A percentile compares a stretch with the other conserved stretches of the same genome.
Conservation (phyloP, 1,140 invertebrate species). For the Globodera rostochiensis region DNA sequence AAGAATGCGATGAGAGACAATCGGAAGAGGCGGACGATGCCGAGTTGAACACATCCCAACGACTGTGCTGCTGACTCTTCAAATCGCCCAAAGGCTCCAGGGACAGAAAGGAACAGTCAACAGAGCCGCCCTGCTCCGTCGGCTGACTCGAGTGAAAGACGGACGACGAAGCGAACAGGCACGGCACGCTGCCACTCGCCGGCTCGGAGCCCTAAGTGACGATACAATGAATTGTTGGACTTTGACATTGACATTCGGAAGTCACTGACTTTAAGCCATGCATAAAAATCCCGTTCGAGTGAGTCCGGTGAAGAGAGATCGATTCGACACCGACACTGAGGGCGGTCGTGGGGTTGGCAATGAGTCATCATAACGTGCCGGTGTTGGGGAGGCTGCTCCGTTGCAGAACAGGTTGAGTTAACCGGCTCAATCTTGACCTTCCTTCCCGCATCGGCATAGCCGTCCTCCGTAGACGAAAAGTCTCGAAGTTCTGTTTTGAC, state of each 20-base stretch:
- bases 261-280: conserved; percentile 59
- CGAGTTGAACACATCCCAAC: conserved; percentile 5
- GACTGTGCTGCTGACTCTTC: neutral
- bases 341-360: neutral
- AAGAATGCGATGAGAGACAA: neutral
- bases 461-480: neutral
- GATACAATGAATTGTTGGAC: neutral
- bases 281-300: conserved; percentile 61
- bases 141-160: conserved; percentile 4
- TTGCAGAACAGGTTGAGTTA: neutral
- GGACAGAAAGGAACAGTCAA: neutral
- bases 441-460: neutral
- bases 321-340: conserved; percentile 53
- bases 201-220: neutral
- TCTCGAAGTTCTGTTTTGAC: conserved; percentile 6
- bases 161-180: neutral
- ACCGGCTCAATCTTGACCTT: neutral
- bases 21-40: neutral
- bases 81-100: neutral
- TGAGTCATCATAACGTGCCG: neutral
- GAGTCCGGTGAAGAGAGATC: conserved; percentile 57
- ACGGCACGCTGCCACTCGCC: neutral
- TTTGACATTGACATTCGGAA: neutral
- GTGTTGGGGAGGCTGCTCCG: neutral
- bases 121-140: neutral